Evolutionary conservation across 2,888 invertebrate genomes (phyloP), one percentile per base, ranked within the genome.

Genomic region (Watsonalla cultraria): DNA sequence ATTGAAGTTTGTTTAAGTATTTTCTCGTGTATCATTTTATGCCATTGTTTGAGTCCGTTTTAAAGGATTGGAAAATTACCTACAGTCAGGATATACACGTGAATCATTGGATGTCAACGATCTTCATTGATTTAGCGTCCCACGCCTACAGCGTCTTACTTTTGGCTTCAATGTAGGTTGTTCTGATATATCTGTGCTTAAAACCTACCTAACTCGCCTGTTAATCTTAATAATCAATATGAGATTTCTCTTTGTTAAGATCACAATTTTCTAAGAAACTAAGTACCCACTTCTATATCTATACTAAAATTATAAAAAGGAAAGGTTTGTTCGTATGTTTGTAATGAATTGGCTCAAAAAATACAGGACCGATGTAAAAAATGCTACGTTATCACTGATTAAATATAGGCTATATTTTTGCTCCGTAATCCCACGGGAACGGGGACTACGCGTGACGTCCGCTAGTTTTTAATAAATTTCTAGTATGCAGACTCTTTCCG

Each of bases 121-220:
- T 72, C 71, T 69, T 68, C 24, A 4, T 70, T 61, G 61, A 53
- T 60, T 60, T 61, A 64, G 55, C 62, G 53, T 54, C 82, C 83
- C 70, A 82, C 84, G 78, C 76, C 57, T 74, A 74, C 52, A 78
- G 64, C 78, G 72, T 69, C 65, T 68, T 65, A 54, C 55, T 53
- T 62, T 52, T 53, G 51, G 53, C 53, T 51, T 55, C 49, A 15
- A 54, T 54, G 53, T 58, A 8, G 11, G 42, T 11, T 11, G 11
- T 42, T 42, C 11, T 5, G 8, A 11, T 42, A 11, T 8, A 11
- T 11, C 11, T 42, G 42, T 8, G 42, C 42, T 42, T 42, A 42
- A 42, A 42, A 11, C 42, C 42, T 8, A 11, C 8, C 11, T 42
- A 42, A 11, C 42, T 11, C 1, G 5, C 8, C 0, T 42, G 42